Evolutionary conservation across 35 echinoderm and acorn worm genomes (phyloP).

Genomic region (Nesometra sesokonis): DNA sequence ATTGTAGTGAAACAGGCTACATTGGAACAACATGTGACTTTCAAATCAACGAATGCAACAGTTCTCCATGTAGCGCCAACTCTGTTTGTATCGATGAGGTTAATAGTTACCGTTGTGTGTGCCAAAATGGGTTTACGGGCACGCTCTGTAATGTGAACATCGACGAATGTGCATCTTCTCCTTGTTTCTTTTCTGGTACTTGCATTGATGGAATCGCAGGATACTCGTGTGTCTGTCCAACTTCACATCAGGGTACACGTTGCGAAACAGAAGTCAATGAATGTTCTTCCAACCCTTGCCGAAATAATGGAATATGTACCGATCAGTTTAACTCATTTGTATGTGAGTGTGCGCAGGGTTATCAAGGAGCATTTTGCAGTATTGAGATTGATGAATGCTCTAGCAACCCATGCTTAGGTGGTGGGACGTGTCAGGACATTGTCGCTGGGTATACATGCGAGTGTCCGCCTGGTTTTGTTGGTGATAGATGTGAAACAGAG

Average conservation of each 20-base stretch:
- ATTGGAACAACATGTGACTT: slow-evolving; percentile 39
- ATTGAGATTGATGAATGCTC: neutral
- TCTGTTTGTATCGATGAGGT: slow-evolving; percentile 28
- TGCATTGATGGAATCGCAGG: neutral
- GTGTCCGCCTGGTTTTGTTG: neutral
- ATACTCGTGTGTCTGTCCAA: neutral
- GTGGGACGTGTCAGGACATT: neutral
- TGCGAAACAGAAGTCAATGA: slow-evolving; percentile 6
- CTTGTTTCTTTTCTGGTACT: neutral
- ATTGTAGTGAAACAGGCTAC: slow-evolving; percentile 20
- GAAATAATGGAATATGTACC: neutral
- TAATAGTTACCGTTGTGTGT: slow-evolving; percentile 20
- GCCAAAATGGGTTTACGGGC: slow-evolving; percentile 41
- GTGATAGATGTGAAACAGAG: slow-evolving; percentile 19
- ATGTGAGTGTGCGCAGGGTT: neutral
- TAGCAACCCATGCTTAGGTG: neutral
- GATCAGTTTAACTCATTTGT: neutral
- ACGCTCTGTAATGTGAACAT: neutral
- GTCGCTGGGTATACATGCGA: neutral
- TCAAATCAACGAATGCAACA: slow-evolving; percentile 34
- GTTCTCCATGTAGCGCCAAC: slow-evolving; percentile 41
- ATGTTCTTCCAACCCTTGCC: neutral
- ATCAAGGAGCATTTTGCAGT: neutral
- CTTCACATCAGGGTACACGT: neutral
- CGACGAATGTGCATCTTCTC: neutral